Evolutionary conservation across 2,888 invertebrate species (phyloP), one percentile per base, ranked within the genome.

Genomic region (Nemapogon koenigi): DNA sequence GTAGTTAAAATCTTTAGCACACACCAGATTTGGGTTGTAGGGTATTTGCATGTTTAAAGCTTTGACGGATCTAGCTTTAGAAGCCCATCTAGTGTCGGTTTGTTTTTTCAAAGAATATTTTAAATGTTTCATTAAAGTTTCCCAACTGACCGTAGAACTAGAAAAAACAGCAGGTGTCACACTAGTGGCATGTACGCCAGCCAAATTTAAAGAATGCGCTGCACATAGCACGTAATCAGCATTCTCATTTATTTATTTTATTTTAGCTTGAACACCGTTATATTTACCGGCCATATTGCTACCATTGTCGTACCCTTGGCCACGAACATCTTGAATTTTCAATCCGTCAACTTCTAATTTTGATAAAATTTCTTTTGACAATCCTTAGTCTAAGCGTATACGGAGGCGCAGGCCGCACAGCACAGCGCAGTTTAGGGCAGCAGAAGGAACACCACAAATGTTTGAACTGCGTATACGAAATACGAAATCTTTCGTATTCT

Each of bases 1-100:
- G 37, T 41, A 41, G 37, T 41, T 41, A 33, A 13, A 41, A 41
- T 33, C 32, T 41, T 41, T 41, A 41, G 41, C 18, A 41, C 38
- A 17, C 41, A 41, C 41, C 41, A 38, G 41, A 41, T 41, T 41
- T 41, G 41, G 32, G 41, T n/a, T n/a, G n/a, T n/a, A n/a, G n/a
- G n/a, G 41, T 17, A 41, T 15, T 41, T 41, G 38, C 22, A 8
- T 22, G 22, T 22, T 22, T 38, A 38, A 40, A 40, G 40, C 40
- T 40, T 40, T 37, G 26, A 40, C 35, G 31, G 37, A 30, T 17
- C 37, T 40, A 36, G 40, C 40, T 40, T 40, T 36, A 40, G 40
- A 40, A 16, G 40, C 40, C 39, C 39, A 39, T 27, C 33, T 28
- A 39, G 35, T 38, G 16, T 18, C 3, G 33, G 36, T 31, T 25